Base-by-base conservation (phyloP, 2,113 vertebrate species). In the Calypte anna region DNA sequence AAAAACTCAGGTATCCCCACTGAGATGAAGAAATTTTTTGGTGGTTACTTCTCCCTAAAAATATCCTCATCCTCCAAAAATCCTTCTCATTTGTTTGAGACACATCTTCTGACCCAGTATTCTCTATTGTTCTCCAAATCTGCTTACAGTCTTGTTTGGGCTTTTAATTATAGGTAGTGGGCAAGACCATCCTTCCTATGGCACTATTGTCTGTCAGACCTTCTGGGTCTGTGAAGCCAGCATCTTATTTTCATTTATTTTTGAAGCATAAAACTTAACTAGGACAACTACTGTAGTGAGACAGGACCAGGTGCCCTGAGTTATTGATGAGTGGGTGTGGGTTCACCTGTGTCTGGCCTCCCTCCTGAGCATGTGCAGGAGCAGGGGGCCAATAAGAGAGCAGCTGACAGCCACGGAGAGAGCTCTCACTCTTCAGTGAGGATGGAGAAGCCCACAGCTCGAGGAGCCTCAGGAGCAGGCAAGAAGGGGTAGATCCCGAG, bases 81-180 rank as follows among this genome's bases (percentile, higher is more conserved):
- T 38, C 9, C 62, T 48, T 75, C 27, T 74, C 61, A 84, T 2
- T 64, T 68, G 18, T 75, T 78, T 68, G 73, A 86, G 88, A 94
- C 91, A 91, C 43, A 72, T 36, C 6, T 90, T 85, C 80, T 61
- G 77, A 74, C 53, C 48, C 66, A 25, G 12, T 53, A 80, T 89
- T 87, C 67, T 68, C 74, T 18, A 20, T 12, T 2, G 30, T 51
- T 23, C 16, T 33, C 36, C 30, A 91, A 89, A 91, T 88, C 89
- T 59, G 25, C 70, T 95, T 87, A 91, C 5, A 6, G 15, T 87
- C 53, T 54, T 86, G 36, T 86, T 93, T 62, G 43, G 38, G 59
- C 55, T 92, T 95, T 92, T 94, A 94, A 96, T 91, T 89, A 92
- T 59, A 73, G 50, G 54, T 48, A 86, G 53, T 46, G 64, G 21